A percentile compares a stretch with the other conserved stretches of the same genome.
These are phyloP conservation scores for Zosterops hypoxanthus DNA, from an alignment of 2,113 vertebrate genomes.

Conservation along the genomic window DNA sequence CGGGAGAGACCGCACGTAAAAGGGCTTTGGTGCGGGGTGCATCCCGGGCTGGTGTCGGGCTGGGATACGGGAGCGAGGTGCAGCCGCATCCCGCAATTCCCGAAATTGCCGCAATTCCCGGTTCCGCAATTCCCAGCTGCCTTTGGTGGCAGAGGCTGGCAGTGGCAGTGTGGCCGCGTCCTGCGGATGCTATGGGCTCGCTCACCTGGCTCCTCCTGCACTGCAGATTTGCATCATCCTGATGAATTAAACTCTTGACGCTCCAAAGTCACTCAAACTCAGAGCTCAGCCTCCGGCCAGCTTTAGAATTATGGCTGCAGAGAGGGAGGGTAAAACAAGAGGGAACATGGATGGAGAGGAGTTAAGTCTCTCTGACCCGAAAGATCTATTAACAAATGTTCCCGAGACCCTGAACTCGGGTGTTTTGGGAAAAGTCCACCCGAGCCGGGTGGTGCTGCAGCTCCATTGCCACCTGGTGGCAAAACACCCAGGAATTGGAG, in stretches of 20 bases:
- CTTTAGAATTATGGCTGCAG: background rate
- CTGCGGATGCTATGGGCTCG: fast-evolving
- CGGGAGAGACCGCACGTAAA: fast-evolving
- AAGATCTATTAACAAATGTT: background rate
- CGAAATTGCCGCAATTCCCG: background rate
- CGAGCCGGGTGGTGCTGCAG: fast-evolving
- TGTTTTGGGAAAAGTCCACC: background rate
- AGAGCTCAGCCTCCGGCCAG: background rate
- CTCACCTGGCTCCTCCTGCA: fast-evolving
- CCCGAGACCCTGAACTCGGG: fast-evolving
- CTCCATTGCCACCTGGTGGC: conserved; percentile 50
- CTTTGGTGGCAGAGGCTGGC: background rate
- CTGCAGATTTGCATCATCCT: fast-evolving
- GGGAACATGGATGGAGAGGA: fast-evolving
- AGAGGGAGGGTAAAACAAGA: background rate
- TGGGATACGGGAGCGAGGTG: fast-evolving
- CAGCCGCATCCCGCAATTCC: background rate
- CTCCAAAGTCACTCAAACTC: background rate
- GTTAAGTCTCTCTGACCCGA: fast-evolving
- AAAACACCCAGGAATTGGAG: fast-evolving
- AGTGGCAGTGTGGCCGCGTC: background rate
- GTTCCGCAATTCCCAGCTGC: background rate
- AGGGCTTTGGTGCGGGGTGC: background rate
- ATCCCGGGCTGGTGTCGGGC: background rate
- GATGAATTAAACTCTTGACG: fast-evolving